A percentile compares a stretch with the other conserved stretches of the same genome.
phyloP scores from a whole-genome alignment of 2,113 vertebrate species.

The Rhea pennata region DNA sequence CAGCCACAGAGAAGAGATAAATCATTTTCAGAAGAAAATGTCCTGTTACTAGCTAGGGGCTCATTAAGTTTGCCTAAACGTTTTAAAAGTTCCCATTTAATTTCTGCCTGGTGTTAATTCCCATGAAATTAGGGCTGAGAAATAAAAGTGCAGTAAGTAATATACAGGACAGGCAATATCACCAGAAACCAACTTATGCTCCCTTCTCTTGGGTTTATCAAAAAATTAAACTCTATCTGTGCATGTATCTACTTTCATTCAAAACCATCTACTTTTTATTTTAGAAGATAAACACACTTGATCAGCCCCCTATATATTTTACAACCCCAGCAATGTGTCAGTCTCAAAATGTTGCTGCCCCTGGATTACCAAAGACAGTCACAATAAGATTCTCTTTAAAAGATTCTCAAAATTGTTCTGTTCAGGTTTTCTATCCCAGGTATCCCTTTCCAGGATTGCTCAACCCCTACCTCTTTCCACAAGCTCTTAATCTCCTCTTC shows the following conservation, averaged over 20 bases:
- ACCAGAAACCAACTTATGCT: background rate
- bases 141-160: background rate
- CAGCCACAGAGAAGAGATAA: background rate
- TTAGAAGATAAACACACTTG: background rate
- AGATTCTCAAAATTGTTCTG: background rate
- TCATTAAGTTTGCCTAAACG: background rate
- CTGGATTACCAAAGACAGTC: background rate
- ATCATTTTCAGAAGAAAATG: conserved; percentile 23
- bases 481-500: background rate
- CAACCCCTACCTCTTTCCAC: background rate
- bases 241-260: background rate
- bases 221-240: background rate
- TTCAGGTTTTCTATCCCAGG: background rate
- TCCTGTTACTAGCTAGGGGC: background rate
- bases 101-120: background rate
- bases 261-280: background rate
- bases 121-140: background rate
- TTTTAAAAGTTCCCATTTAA: conserved; percentile 5
- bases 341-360: background rate
- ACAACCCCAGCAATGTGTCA: background rate
- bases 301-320: background rate
- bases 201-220: background rate
- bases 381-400: background rate
- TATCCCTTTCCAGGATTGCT: background rate
- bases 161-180: background rate